phyloP scores from a whole-genome alignment of 2,113 vertebrate genomes.

The Gallinago undulata region DNA sequence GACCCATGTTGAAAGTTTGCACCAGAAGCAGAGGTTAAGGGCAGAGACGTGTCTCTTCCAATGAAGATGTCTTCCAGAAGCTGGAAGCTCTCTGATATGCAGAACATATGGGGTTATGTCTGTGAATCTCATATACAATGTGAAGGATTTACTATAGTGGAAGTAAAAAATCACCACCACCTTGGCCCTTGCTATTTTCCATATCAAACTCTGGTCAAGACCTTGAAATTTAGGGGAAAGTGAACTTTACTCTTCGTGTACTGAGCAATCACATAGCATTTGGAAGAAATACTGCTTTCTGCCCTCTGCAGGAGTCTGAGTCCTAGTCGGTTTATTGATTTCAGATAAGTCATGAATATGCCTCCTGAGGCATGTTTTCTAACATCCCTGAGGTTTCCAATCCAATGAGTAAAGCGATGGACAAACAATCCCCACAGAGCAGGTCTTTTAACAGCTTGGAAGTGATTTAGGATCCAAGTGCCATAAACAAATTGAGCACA shows the following conservation, averaged over 20 bases:
- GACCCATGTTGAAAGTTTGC: background rate
- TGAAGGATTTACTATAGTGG: background rate
- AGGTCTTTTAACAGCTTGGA: background rate
- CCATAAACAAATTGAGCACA: background rate
- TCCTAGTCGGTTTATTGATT: background rate
- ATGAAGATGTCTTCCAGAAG: background rate
- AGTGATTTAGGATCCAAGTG: background rate
- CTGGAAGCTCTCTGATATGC: background rate
- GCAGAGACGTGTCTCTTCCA: background rate
- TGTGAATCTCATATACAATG: background rate
- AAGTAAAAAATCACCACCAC: background rate
- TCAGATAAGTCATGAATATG: background rate
- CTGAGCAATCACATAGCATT: background rate
- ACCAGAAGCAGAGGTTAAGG: background rate
- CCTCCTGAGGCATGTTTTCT: background rate
- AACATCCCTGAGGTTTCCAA: background rate
- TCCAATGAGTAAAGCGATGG: background rate
- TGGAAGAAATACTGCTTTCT: background rate
- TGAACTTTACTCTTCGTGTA: background rate
- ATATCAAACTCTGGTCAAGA: background rate
- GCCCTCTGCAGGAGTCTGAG: background rate
- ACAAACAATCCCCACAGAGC: background rate
- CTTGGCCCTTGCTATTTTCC: background rate
- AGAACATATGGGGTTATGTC: background rate
- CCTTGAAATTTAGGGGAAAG: background rate